These are phyloP conservation scores for Galendromus occidentalis DNA, from an alignment of 1,140 invertebrate species.

Conservation along the genomic window DNA sequence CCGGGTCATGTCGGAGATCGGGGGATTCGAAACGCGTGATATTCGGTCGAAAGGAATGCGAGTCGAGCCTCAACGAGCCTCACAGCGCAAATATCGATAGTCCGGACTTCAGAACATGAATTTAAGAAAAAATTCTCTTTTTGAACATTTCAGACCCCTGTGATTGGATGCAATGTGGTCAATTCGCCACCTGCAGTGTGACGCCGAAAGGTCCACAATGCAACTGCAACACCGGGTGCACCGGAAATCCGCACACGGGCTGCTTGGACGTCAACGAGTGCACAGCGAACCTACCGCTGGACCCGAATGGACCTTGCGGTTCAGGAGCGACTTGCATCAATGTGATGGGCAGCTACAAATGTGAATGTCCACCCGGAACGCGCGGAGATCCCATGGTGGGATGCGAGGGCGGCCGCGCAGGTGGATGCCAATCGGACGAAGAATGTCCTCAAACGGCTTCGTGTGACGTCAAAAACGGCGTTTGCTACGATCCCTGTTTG, in stretches of 20 bases:
- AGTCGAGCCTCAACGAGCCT: too few relatives aligned
- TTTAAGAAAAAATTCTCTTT: too few relatives aligned
- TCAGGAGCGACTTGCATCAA: constrained; percentile 67
- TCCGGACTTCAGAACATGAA: too few relatives aligned
- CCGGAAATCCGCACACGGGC: constrained; percentile 21
- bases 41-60: too few relatives aligned
- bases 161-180: constrained; percentile 21
- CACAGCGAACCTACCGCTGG: constrained; percentile 28
- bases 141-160: constrained; percentile 19
- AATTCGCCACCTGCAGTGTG: constrained; percentile 20
- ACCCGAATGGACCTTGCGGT: constrained; percentile 42
- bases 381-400: constrained; percentile 56
- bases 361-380: constrained; percentile 56
- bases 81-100: too few relatives aligned
- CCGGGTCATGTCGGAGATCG: too few relatives aligned
- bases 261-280: constrained; percentile 57
- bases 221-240: constrained; percentile 19
- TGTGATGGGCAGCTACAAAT: constrained; percentile 52
- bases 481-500: constrained; percentile 48
- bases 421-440: constrained; percentile 44
- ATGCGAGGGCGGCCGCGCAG: constrained; percentile 35
- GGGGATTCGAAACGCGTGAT: too few relatives aligned
- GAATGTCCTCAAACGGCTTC: constrained; percentile 57
- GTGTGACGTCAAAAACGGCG: constrained; percentile 43
- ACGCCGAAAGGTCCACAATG: constrained; percentile 18